These are phyloP conservation scores for Dissostichus mawsoni DNA, from an alignment of 2,113 vertebrate genomes.

Conservation along the genomic window DNA sequence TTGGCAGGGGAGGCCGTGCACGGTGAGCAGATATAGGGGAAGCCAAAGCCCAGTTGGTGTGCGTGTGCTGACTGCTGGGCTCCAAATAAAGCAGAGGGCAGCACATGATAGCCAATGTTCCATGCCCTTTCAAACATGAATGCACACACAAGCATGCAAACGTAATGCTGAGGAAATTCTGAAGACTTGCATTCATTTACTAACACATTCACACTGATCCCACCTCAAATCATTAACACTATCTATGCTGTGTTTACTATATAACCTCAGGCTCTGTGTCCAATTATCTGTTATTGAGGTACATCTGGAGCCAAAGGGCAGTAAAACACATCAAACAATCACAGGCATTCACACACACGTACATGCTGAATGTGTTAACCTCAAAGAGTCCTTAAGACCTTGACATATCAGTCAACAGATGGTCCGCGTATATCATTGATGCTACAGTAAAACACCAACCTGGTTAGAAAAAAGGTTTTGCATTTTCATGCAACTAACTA, in stretches of 20 bases:
- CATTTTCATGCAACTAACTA: neutral
- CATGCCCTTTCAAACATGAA: slow-evolving; percentile 47
- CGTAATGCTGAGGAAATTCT: neutral
- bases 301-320: neutral
- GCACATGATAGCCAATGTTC: slow-evolving; percentile 65
- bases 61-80: slow-evolving; percentile 49
- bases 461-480: neutral
- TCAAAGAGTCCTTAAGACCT: neutral
- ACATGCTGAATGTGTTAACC: neutral
- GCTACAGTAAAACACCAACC: neutral
- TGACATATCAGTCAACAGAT: neutral
- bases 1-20: neutral
- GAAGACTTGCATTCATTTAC: neutral
- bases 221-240: neutral
- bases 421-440: neutral
- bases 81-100: slow-evolving; percentile 74
- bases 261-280: neutral
- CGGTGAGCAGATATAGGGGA: slow-evolving; percentile 37
- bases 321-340: neutral
- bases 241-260: neutral
- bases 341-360: neutral
- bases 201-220: neutral
- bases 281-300: neutral
- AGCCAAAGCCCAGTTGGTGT: slow-evolving; percentile 64
- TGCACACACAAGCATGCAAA: slow-evolving; percentile 13